These are phyloP conservation scores for Ophonus ardosiacus DNA, from an alignment of 2,888 invertebrate species.

Conservation along the genomic window DNA sequence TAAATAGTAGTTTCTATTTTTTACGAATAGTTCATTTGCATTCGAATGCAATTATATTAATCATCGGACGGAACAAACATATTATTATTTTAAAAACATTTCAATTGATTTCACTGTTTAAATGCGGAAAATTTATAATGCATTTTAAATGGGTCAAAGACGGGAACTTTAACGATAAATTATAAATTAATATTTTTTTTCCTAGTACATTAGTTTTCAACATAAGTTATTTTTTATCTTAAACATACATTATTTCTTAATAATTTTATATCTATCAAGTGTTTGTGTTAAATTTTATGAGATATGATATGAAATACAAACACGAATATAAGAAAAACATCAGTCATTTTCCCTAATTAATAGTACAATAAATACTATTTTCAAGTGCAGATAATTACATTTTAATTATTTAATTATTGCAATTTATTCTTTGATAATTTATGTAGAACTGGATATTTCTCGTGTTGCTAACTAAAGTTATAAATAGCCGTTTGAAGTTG, in stretches of 20 bases:
- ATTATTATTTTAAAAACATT: not conserved
- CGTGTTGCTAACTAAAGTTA: not conserved
- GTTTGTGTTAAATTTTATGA: not conserved
- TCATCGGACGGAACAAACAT: not conserved
- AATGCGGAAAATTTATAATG: not conserved
- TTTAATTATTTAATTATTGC: not conserved
- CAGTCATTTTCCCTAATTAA: not conserved
- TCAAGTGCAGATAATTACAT: not conserved
- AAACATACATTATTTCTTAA: not conserved
- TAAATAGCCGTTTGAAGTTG: not conserved
- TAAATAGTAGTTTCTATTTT: not conserved
- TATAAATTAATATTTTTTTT: not conserved
- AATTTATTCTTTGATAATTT: not conserved
- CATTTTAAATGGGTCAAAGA: no score
- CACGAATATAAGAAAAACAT: not conserved
- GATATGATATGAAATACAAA: not conserved
- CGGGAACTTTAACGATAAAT: not conserved
- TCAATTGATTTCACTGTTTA: conserved; percentile 8
- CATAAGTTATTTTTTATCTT: not conserved
- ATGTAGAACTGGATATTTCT: not conserved
- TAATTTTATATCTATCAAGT: not conserved
- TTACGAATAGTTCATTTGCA: not conserved
- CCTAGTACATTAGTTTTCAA: not conserved
- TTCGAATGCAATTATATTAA: not conserved
- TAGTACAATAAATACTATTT: not conserved